Evolutionary conservation across 2,797 vertebrate species (phyloP).

Genomic region (Naso thynnoides): DNA sequence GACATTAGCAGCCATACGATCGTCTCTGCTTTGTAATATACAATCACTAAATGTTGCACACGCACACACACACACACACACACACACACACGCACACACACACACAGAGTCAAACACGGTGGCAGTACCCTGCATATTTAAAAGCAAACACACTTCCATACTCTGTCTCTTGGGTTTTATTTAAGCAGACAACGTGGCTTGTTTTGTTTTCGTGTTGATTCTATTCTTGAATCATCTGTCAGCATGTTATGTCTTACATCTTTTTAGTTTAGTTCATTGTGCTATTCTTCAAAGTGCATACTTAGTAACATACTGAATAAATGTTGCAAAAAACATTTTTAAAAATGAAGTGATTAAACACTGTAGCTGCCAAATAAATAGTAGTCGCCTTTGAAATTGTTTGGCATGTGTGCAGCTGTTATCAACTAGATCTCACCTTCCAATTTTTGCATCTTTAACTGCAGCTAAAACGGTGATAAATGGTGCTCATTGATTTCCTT

Average conservation of each 20-base stretch:
- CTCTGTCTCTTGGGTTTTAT: constrained; percentile 1
- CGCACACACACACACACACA: neutral
- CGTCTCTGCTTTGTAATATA: neutral
- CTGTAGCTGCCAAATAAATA: constrained; percentile 22
- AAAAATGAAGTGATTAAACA: constrained; percentile 35
- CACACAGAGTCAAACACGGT: neutral
- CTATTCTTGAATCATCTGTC: constrained; percentile 25
- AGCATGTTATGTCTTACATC: constrained; percentile 20
- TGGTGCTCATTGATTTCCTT: constrained; percentile 47
- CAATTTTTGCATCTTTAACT: constrained; percentile 11
- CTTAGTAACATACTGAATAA: constrained; percentile 17
- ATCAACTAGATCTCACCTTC: constrained; percentile 10
- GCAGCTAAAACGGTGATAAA: constrained; percentile 42
- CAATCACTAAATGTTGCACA: neutral
- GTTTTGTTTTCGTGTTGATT: constrained; percentile 27
- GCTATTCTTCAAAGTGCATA: constrained; percentile 38
- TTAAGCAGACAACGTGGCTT: constrained; percentile 5
- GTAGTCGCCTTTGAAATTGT: constrained; percentile 21
- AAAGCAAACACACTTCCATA: neutral
- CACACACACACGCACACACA: neutral
- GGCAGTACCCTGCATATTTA: constrained; percentile 1
- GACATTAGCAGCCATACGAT: neutral
- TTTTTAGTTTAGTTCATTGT: constrained; percentile 3
- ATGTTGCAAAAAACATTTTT: constrained; percentile 28
- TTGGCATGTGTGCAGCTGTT: constrained; percentile 19